Evolutionary conservation across 2,797 vertebrate species (phyloP).

Genomic region (Vipera ursinii): DNA sequence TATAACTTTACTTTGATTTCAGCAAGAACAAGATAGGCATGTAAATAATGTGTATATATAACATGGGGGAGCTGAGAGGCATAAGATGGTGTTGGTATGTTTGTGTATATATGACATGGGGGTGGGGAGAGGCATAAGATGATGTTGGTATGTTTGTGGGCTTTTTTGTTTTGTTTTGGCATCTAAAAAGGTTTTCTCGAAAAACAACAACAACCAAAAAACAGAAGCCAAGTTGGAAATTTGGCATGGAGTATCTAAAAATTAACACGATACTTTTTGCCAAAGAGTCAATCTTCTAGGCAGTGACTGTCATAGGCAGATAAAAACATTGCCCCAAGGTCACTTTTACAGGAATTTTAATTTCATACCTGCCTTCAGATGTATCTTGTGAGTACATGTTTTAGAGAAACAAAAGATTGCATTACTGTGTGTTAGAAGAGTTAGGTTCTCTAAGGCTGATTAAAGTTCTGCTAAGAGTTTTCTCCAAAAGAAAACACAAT

Average conservation of each 20-base stretch:
- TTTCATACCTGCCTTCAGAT: conserved; percentile 64
- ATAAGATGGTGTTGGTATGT: not conserved
- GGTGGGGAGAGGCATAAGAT: not conserved
- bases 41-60: conserved; percentile 11
- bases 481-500: not conserved
- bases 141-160: not conserved
- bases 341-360: conserved; percentile 67
- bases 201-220: conserved; percentile 7
- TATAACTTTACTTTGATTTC: not conserved
- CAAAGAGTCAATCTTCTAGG: conserved; percentile 63
- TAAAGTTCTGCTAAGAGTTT: not conserved
- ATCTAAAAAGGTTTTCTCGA: conserved; percentile 39
- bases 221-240: conserved; percentile 45
- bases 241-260: conserved; percentile 38
- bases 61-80: not conserved
- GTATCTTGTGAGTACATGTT: conserved; percentile 70
- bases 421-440: conserved; percentile 2
- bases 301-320: conserved; percentile 62
- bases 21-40: conserved; percentile 10
- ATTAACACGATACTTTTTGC: conserved; percentile 35
- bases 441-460: not conserved
- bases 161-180: not conserved
- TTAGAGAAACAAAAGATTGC: conserved; percentile 43
- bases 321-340: conserved; percentile 68
- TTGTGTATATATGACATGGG: not conserved